phyloP scores from a whole-genome alignment of 1,140 invertebrate genomes.

The Calliphora vicina region DNA sequence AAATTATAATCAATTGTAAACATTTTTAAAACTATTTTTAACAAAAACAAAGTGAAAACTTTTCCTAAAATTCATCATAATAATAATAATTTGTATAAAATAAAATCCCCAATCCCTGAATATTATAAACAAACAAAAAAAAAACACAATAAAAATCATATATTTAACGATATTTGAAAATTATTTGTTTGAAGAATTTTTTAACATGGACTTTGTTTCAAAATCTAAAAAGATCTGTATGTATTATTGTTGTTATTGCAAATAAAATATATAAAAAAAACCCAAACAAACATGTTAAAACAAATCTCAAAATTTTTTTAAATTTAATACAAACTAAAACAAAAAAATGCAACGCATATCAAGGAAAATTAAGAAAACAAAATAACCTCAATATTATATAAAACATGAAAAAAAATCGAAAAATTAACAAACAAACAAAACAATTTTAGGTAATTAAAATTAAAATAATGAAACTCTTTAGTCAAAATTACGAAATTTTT shows the following conservation, averaged over 20 bases:
- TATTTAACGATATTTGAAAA: not conserved
- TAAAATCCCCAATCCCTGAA: not conserved
- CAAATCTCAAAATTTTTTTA: slow-evolving; percentile 25
- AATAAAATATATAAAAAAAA: not conserved
- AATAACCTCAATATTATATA: slow-evolving; percentile 31
- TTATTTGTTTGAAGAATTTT: not conserved
- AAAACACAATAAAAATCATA: not conserved
- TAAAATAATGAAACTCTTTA: slow-evolving; percentile 52
- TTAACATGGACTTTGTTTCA: not conserved
- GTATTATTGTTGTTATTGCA: slow-evolving; percentile 8
- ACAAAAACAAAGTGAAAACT: not conserved
- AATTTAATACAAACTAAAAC: not conserved
- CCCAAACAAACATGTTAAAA: not conserved
- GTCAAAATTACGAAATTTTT: slow-evolving; percentile 55
- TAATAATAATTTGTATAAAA: not conserved
- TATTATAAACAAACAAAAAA: not conserved
- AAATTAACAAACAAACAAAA: slow-evolving; percentile 36
- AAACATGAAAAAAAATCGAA: slow-evolving; percentile 39
- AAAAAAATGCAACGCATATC: slow-evolving; percentile 59
- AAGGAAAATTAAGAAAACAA: slow-evolving; percentile 42
- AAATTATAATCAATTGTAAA: not conserved
- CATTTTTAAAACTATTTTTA: not conserved
- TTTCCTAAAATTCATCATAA: not conserved
- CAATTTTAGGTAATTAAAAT: slow-evolving; percentile 60
- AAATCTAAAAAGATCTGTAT: slow-evolving; percentile 7